Evolutionary conservation across 1,140 invertebrate genomes (phyloP), one percentile per base, ranked within the genome.

Genomic region (Nixonia krombeini): DNA sequence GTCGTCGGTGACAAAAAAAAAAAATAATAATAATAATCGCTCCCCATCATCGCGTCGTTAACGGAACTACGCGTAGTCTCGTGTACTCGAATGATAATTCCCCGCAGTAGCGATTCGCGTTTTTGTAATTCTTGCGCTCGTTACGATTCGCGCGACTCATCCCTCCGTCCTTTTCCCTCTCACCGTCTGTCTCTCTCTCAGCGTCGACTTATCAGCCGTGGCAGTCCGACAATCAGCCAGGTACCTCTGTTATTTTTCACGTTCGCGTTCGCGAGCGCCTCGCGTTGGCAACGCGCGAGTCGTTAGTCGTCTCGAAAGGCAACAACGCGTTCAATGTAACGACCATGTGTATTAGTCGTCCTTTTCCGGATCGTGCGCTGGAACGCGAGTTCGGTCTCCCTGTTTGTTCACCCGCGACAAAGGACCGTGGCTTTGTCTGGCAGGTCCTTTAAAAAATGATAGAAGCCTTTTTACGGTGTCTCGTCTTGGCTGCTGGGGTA

Each of bases 391-490:
- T 61, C 44, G 46, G 56, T 62, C 58, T 50, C 53, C 41, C 58
- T 62, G 53, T 68, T 62, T 68, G 65, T 68, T 68, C 50, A 38
- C 9, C 41, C 37, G 58, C 58, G 58, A 63, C 58, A 69, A 69
- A 69, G 65, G 42, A 33, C 47, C 57, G 51, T 40, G 56, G 64
- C 64, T 62, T 68, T 68, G 65, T 58, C 52, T 58, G 53, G 58
- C 37, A 37, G 52, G 57, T 69, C 65, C 58, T 63, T 69, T 63
- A 69, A 69, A 63, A 69, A 63, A 69, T 58, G 65, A 69, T 63
- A 63, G 58, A 58, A 69, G 65, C 65, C 65, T 63, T 69, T 69
- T 68, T 68, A 57, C 58, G 42, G 53, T 53, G 57, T 56, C 38
- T 67, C 57, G 45, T 61, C 64, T 59, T 59, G 38, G 50, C 50